These are phyloP conservation scores for Apodemus agrarius DNA, from an alignment of 2,797 vertebrate genomes.

Conservation along the genomic window DNA sequence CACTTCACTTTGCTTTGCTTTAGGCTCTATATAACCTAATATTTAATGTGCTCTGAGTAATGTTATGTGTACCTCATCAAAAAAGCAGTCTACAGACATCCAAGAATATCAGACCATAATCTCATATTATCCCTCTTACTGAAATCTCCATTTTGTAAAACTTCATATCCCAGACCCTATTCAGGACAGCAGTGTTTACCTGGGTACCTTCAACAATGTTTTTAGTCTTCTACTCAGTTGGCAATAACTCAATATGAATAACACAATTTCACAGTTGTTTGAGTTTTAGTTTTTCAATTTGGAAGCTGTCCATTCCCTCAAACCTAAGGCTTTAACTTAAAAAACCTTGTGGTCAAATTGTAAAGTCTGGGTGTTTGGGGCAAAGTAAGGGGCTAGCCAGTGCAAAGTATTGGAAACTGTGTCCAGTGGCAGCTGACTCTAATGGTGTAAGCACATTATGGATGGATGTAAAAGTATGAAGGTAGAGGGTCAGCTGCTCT, in stretches of 20 bases:
- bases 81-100: background rate
- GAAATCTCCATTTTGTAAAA: background rate
- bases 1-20: constrained; percentile 67
- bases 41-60: constrained; percentile 51
- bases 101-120: background rate
- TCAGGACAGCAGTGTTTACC: background rate
- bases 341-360: constrained; percentile 27
- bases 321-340: background rate
- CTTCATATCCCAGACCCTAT: background rate
- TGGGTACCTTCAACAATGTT: background rate
- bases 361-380: background rate
- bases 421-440: background rate
- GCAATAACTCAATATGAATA: background rate
- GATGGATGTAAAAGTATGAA: background rate
- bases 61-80: background rate
- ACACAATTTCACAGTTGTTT: constrained; percentile 13
- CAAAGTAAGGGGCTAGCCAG: background rate
- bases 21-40: constrained; percentile 60
- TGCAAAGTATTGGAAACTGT: background rate
- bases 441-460: background rate
- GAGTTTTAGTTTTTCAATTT: constrained; percentile 2
- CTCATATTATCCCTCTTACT: background rate
- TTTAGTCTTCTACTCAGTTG: constrained; percentile 17
- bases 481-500: background rate
- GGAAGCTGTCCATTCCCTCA: background rate